Conservation (phyloP, 2,888 invertebrate species). For the Pemphredon lugubris region DNA sequence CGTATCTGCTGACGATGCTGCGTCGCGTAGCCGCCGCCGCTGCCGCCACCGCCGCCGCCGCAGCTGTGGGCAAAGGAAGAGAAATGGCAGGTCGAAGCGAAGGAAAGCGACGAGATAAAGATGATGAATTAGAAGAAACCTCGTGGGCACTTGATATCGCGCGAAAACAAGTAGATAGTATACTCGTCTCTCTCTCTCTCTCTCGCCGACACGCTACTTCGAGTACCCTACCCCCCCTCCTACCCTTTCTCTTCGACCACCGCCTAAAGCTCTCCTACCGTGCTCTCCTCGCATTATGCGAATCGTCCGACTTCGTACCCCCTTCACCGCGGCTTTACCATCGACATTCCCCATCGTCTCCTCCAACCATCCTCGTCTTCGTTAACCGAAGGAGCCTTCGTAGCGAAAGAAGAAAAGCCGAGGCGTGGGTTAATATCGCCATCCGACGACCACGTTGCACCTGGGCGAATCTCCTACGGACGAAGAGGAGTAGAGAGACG, state of each 20-base stretch:
- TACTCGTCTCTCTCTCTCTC: slow-evolving; percentile 17
- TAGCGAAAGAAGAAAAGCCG: slow-evolving; percentile 33
- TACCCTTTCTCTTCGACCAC: no score
- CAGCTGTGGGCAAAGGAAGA: slow-evolving; percentile 25
- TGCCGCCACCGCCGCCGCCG: no score
- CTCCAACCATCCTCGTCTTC: slow-evolving; percentile 18
- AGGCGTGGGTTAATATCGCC: slow-evolving; percentile 56
- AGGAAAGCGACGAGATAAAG: slow-evolving; percentile 36
- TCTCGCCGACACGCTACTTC: no score
- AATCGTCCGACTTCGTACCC: slow-evolving; percentile 42
- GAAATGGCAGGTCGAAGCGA: slow-evolving; percentile 4
- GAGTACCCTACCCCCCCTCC: no score
- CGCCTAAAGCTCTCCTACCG: slow-evolving; percentile 47
- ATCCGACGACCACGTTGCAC: slow-evolving; percentile 48
- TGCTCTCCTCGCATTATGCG: slow-evolving; percentile 58
- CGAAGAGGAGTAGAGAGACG: slow-evolving; percentile 13
- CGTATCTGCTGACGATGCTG: slow-evolving; percentile 48
- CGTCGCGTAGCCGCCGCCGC: slow-evolving; percentile 18
- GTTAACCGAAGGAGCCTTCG: not conserved
- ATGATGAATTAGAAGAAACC: slow-evolving; percentile 44
- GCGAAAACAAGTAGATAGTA: slow-evolving; percentile 27
- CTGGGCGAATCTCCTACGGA: slow-evolving; percentile 46
- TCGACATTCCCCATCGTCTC: slow-evolving; percentile 10
- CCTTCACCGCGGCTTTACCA: no score
- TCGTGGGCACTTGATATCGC: slow-evolving; percentile 18